Evolutionary conservation across 2,113 vertebrate species (phyloP).

Genomic region (Cyprinus carpio): DNA sequence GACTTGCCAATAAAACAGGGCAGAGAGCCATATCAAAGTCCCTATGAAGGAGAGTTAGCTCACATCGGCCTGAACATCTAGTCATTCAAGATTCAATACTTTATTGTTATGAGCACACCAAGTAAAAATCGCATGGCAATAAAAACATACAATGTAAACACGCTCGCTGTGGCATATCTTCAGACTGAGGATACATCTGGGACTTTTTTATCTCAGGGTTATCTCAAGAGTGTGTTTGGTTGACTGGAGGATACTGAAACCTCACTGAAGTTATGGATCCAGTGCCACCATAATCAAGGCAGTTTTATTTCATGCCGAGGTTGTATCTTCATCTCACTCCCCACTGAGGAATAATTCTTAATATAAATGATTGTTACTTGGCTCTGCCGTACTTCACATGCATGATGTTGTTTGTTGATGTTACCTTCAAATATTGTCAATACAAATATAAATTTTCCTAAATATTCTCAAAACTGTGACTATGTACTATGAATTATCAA

Average conservation of each 20-base stretch:
- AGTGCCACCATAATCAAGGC: not conserved
- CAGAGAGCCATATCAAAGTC: too few relatives aligned
- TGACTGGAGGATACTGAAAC: not conserved
- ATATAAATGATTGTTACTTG: slow-evolving; percentile 52
- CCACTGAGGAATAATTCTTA: slow-evolving; percentile 56
- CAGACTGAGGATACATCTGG: too few relatives aligned
- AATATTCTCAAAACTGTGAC: not conserved
- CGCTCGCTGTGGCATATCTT: too few relatives aligned
- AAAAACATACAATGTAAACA: too few relatives aligned
- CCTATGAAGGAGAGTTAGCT: too few relatives aligned
- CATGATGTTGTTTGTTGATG: not conserved
- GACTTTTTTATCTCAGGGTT: too few relatives aligned
- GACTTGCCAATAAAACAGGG: too few relatives aligned
- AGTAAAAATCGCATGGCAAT: too few relatives aligned
- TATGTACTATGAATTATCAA: not conserved
- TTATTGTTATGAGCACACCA: too few relatives aligned
- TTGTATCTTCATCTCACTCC: slow-evolving; percentile 57
- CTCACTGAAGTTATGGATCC: not conserved
- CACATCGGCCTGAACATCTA: too few relatives aligned
- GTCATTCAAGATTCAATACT: too few relatives aligned
- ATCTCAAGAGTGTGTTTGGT: too few relatives aligned
- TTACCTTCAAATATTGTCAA: not conserved
- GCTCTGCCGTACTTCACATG: not conserved
- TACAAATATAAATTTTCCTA: not conserved
- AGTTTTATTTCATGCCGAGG: not conserved